These are phyloP conservation scores for Pseudomyrmex concolor DNA, from an alignment of 1,140 invertebrate genomes.

Conservation along the genomic window DNA sequence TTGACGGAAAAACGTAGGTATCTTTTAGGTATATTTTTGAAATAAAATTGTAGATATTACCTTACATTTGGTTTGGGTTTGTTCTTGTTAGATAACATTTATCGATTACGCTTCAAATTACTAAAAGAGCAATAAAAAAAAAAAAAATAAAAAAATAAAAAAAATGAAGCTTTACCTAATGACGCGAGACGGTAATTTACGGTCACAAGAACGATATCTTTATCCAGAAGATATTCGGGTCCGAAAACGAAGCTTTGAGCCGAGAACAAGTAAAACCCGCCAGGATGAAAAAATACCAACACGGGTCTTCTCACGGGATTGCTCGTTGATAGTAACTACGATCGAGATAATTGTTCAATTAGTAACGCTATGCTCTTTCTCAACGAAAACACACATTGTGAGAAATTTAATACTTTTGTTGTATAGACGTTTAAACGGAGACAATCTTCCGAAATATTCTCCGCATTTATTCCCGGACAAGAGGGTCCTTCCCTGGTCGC, in stretches of 20 bases:
- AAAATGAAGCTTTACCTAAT: slow-evolving; percentile 80
- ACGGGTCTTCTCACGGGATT: slow-evolving; percentile 75
- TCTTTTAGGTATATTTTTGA: not conserved
- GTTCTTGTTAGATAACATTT: not conserved
- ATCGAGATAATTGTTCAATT: slow-evolving; percentile 22
- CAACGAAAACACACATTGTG: slow-evolving; percentile 72
- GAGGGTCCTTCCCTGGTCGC: slow-evolving; percentile 80
- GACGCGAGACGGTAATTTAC: slow-evolving; percentile 90
- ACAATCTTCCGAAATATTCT: slow-evolving; percentile 85
- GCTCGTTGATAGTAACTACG: slow-evolving; percentile 31
- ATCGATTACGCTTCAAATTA: not conserved
- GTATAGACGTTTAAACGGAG: slow-evolving; percentile 92
- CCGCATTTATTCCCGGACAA: slow-evolving; percentile 69
- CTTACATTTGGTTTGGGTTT: not conserved
- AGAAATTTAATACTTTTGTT: slow-evolving; percentile 86
- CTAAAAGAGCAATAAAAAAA: not conserved
- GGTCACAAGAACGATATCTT: slow-evolving; percentile 88
- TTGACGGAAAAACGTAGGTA: not conserved
- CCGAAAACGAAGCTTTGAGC: slow-evolving; percentile 85
- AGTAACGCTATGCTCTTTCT: not conserved
- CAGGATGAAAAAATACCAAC: slow-evolving; percentile 85
- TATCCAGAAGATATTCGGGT: slow-evolving; percentile 88
- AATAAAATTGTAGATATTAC: not conserved
- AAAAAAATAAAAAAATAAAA: not conserved
- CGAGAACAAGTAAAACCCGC: slow-evolving; percentile 85